phyloP scores from a whole-genome alignment of 1,140 invertebrate genomes.

The Drosophila pseudoananassae region DNA sequence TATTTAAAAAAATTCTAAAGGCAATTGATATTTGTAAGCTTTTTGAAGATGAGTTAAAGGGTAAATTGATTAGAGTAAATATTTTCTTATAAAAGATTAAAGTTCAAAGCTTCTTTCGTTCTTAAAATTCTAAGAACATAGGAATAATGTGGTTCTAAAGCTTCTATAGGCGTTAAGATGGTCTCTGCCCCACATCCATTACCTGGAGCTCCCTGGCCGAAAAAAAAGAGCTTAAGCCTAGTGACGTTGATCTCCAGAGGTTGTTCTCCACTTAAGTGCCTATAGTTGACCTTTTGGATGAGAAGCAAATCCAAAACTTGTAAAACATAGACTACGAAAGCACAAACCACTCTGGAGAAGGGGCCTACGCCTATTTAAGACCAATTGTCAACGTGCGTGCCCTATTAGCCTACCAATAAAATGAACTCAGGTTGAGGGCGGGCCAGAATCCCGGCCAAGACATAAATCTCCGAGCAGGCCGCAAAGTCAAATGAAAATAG shows the following conservation, averaged over 20 bases:
- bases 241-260: background rate
- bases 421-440: conserved; percentile 52
- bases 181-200: too few species aligned
- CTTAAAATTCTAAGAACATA: too few species aligned
- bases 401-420: conserved; percentile 58
- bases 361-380: conserved; percentile 29
- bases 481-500: conserved; percentile 69
- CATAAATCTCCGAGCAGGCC: conserved; percentile 66
- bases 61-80: background rate
- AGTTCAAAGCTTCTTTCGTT: too few species aligned
- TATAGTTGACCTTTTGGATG: conserved; percentile 19
- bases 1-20: background rate
- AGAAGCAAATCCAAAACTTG: conserved; percentile 36
- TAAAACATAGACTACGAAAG: conserved; percentile 7
- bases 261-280: too few species aligned
- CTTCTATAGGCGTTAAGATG: background rate
- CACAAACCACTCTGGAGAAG: conserved; percentile 1
- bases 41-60: background rate
- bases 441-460: conserved; percentile 39
- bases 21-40: background rate
- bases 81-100: background rate
- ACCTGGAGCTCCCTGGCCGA: too few species aligned
- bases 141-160: background rate
- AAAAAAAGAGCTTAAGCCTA: conserved; percentile 4
- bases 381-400: conserved; percentile 63